phyloP scores from a whole-genome alignment of 2,888 invertebrate genomes.

The Piscicola geometra region DNA sequence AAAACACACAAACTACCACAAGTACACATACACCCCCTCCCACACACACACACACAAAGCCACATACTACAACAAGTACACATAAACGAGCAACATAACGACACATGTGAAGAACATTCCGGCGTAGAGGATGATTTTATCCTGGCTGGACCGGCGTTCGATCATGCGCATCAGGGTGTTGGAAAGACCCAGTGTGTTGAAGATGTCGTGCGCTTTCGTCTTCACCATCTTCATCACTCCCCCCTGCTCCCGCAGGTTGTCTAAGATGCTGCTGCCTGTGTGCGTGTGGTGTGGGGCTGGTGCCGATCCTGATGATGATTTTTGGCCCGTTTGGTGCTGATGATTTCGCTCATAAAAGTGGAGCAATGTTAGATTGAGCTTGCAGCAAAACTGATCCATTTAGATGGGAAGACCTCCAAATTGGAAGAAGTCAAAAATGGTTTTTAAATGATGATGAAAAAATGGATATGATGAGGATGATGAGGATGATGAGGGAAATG shows the following conservation, averaged over 20 bases:
- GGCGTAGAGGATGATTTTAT: slow-evolving; percentile 78
- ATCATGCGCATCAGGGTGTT: slow-evolving; percentile 91
- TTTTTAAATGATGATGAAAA: too few relatives aligned
- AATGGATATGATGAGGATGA: too few relatives aligned
- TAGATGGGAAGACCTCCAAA: too few relatives aligned
- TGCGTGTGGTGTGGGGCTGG: not conserved
- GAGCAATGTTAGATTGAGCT: too few relatives aligned
- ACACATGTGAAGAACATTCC: slow-evolving; percentile 79
- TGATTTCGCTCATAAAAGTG: too few relatives aligned
- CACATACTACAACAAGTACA: slow-evolving; percentile 53
- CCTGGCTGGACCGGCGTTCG: slow-evolving; percentile 77
- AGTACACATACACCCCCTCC: too few relatives aligned
- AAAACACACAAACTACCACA: too few relatives aligned
- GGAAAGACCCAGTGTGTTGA: slow-evolving; percentile 83
- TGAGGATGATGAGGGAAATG: too few relatives aligned
- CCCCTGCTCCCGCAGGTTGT: slow-evolving; percentile 76
- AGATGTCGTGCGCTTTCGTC: slow-evolving; percentile 77
- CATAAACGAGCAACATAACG: slow-evolving; percentile 73
- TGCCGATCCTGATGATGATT: not conserved
- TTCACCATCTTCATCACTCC: slow-evolving; percentile 80
- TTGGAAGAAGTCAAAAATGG: too few relatives aligned
- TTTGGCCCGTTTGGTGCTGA: too few relatives aligned
- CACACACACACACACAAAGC: too few relatives aligned
- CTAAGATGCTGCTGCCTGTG: slow-evolving; percentile 68
- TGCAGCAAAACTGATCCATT: too few relatives aligned